Evolutionary conservation across 1,140 invertebrate species (phyloP).

Genomic region (Rhyzopertha dominica): DNA sequence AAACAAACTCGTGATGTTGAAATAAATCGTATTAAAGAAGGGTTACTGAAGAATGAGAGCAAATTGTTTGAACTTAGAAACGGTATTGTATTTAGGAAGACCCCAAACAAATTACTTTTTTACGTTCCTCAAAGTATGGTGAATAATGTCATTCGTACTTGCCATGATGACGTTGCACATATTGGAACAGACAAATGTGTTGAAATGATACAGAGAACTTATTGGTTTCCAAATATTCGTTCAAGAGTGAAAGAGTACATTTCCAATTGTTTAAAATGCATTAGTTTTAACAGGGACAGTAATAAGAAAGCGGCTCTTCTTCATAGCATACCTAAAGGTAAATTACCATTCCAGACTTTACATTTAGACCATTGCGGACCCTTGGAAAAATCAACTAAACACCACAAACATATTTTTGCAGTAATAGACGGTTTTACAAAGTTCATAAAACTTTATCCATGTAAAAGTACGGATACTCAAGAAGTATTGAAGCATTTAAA

Average conservation of each 20-base stretch:
- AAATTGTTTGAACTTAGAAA: slow-evolving; percentile 13
- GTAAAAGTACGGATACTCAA: too few species aligned
- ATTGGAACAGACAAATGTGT: slow-evolving; percentile 15
- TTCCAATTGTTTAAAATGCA: slow-evolving; percentile 20
- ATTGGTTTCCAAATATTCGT: slow-evolving; percentile 18
- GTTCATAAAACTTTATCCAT: too few species aligned
- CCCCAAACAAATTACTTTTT: slow-evolving; percentile 10
- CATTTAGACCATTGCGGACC: neutral
- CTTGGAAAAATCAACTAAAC: slow-evolving; percentile 5
- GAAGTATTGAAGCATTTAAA: too few species aligned
- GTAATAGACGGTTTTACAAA: too few species aligned
- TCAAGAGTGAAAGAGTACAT: slow-evolving; percentile 18
- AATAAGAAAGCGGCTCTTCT: slow-evolving; percentile 19
- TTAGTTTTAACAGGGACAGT: slow-evolving; percentile 7
- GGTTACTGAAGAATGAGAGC: slow-evolving; percentile 5
- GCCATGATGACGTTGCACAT: slow-evolving; percentile 20
- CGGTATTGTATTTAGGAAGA: slow-evolving; percentile 18
- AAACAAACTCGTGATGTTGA: slow-evolving; percentile 9
- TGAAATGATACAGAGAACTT: slow-evolving; percentile 13
- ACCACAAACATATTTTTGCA: too few species aligned
- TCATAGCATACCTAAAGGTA: neutral
- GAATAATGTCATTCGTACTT: slow-evolving; percentile 12
- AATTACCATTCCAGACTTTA: neutral
- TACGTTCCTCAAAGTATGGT: slow-evolving; percentile 18
- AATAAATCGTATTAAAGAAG: slow-evolving; percentile 4